Conservation (phyloP, 2,888 invertebrate species). For the Oeneis ivallda region DNA sequence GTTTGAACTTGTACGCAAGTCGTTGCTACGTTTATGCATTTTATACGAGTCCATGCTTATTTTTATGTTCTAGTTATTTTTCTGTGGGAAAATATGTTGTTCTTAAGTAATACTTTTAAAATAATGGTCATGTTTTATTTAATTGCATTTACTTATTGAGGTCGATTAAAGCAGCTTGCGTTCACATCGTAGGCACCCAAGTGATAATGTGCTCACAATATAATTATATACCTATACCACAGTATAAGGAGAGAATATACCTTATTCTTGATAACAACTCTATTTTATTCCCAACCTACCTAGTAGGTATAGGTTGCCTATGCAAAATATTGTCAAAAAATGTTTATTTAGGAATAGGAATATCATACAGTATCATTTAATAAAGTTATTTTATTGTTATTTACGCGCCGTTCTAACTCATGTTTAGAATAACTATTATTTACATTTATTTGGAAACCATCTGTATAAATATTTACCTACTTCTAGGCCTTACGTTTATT, state of each 20-base stretch:
- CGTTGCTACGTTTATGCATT: conserved; percentile 3
- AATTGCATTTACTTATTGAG: neutral
- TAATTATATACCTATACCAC: too few species aligned
- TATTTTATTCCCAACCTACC: too few species aligned
- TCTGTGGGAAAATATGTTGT: conserved; percentile 1
- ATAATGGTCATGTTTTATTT: neutral
- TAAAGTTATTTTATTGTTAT: too few species aligned
- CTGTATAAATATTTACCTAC: neutral
- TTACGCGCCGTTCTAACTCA: too few species aligned
- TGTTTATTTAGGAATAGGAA: too few species aligned
- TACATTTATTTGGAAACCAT: neutral
- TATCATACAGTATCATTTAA: too few species aligned
- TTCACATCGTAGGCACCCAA: neutral
- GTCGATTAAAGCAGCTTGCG: neutral
- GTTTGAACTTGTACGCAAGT: neutral
- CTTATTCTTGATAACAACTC: too few species aligned
- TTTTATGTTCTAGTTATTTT: conserved; percentile 4
- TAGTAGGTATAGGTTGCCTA: too few species aligned
- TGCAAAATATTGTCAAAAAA: too few species aligned
- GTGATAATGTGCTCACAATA: neutral
- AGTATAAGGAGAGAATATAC: too few species aligned
- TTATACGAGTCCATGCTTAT: neutral
- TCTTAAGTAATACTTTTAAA: neutral
- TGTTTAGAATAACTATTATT: too few species aligned
- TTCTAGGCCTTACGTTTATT: too few species aligned